Base-by-base conservation (phyloP, 2,113 vertebrate genomes). In the Plecturocebus donacophilus region DNA sequence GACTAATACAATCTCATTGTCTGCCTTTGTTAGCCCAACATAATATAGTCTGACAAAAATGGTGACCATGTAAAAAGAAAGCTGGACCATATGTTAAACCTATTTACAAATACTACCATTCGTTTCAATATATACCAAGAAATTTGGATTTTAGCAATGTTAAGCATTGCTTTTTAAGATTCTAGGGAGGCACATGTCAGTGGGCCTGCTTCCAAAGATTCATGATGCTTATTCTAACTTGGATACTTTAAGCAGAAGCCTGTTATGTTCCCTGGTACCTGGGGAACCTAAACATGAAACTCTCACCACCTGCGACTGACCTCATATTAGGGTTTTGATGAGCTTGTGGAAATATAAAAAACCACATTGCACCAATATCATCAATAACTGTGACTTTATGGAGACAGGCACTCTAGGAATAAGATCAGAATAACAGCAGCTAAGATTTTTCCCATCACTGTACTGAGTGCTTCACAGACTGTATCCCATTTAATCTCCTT, bases 41-140 rank as follows among this genome's bases (percentile, higher is more conserved):
- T 12, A 86, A 42, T 66, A 82, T 66, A 91, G 82, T 38, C 75
- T 87, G 45, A 90, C 27, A 87, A 92, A 91, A 90, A 93, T 38
- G 11, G 8, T 30, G 8, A 32, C 11, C 42, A 91, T 19, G 11
- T 54, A 54, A 56, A 81, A 89, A 81, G 5, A 92, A 66, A 84
- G 2, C 71, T 92, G 61, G 14, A 87, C 5, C 71, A 8, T 9
- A 21, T 6, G 2, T 54, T 82, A 94, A 94, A 83, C 58, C 30
- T 94, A 2, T 86, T 52, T 94, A 92, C 49, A 82, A 73, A 13
- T n/a, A 45, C 11, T 61, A 52, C 16, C 35, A 66, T 73, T 82
- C 27, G 95, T 90, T 91, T 89, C 40, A 21, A 30, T 71, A 16
- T n/a, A 54, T 20, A 21, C 49, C 4, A 47, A n/a, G 75, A 86